A percentile compares a stretch with the other conserved stretches of the same genome.
Evolutionary conservation across 2,888 invertebrate genomes (phyloP).

Genomic region (Trachelus troglodyta): DNA sequence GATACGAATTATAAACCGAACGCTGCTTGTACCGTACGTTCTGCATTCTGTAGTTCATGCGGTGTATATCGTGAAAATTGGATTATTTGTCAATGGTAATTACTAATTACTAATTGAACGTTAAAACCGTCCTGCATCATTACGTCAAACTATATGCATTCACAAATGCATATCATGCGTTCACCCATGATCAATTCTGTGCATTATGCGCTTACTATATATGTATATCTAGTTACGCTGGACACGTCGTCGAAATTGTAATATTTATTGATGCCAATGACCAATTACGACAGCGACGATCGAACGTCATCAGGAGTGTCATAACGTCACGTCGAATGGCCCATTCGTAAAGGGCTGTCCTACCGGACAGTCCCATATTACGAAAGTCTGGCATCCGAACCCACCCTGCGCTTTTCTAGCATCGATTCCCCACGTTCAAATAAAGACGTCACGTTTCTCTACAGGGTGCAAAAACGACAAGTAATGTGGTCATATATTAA

Average conservation of each 20-base stretch:
- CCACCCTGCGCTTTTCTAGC: neutral
- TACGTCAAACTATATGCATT: neutral
- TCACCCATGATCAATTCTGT: neutral
- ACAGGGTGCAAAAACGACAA: neutral
- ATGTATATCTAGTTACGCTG: neutral
- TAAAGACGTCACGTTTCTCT: neutral
- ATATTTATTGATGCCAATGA: neutral
- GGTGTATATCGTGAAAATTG: neutral
- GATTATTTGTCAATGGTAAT: neutral
- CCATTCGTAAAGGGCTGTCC: neutral
- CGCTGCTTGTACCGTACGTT: neutral
- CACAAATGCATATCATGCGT: neutral
- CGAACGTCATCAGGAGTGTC: neutral
- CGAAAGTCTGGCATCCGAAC: neutral
- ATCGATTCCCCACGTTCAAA: neutral
- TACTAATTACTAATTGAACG: neutral
- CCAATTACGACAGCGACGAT: neutral
- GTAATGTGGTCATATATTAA: constrained; percentile 1
- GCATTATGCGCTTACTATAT: neutral
- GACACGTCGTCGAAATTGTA: neutral
- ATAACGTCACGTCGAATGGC: neutral
- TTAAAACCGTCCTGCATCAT: neutral
- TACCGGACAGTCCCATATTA: neutral
- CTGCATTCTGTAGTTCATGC: neutral
- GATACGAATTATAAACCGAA: neutral